Conservation (phyloP, 2,113 vertebrate genomes). For the Lepisosteus oculatus region DNA sequence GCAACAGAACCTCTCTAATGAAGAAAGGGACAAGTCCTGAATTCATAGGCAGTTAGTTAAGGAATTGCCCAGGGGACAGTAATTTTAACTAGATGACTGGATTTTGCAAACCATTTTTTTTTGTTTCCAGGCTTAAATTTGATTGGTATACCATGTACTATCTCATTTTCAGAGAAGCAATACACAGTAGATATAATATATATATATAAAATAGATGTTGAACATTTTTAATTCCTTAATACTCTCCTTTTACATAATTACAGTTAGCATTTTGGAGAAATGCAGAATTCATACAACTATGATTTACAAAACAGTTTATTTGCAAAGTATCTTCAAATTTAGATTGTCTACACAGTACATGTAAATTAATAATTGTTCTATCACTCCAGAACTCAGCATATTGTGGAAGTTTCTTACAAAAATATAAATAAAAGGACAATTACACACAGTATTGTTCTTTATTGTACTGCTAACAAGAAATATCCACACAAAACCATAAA, state of each 20-base stretch:
- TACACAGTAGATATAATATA: background rate
- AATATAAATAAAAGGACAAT: no score
- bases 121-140: background rate
- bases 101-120: constrained; percentile 6
- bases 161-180: background rate
- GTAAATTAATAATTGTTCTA: no score
- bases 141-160: background rate
- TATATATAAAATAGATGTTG: background rate
- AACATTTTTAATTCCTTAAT: background rate
- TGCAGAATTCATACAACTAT: no score
- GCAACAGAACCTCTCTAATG: background rate
- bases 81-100: constrained; percentile 1
- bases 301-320: no score
- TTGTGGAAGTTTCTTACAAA: no score
- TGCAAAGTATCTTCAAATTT: no score
- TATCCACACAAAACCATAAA: no score
- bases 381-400: no score
- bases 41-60: constrained; percentile 10
- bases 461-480: no score
- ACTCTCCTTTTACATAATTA: background rate
- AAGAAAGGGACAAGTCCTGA: background rate
- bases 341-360: no score
- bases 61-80: background rate
- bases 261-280: no score
- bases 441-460: no score